Conservation (phyloP, 2,888 invertebrate species). For the Biston betularia region DNA sequence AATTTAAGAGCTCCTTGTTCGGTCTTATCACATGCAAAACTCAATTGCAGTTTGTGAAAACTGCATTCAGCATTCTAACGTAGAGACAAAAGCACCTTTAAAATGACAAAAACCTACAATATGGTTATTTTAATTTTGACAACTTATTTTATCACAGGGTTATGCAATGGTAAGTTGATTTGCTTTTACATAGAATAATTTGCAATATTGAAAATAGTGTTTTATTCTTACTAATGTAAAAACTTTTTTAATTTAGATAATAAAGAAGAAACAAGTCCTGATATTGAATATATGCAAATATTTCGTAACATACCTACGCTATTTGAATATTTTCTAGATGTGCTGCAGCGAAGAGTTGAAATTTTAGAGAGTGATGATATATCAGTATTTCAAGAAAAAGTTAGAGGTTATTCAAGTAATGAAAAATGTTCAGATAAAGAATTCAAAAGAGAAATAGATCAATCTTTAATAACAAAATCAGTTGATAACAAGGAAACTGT, state of each 20-base stretch:
- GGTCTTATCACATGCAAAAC: slow-evolving; percentile 17
- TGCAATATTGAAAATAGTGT: too few relatives aligned
- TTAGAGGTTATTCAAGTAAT: slow-evolving; percentile 7
- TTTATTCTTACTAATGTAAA: too few relatives aligned
- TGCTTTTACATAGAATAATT: neutral
- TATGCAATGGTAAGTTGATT: slow-evolving; percentile 19
- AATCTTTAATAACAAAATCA: neutral
- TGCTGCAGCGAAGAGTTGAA: slow-evolving; percentile 62
- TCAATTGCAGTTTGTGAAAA: neutral
- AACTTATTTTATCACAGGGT: slow-evolving; percentile 5
- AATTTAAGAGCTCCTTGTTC: slow-evolving; percentile 6
- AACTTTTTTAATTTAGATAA: slow-evolving; percentile 41
- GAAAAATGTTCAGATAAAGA: slow-evolving; percentile 22
- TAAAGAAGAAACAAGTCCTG: slow-evolving; percentile 36
- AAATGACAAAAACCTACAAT: slow-evolving; percentile 6
- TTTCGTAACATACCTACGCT: slow-evolving; percentile 63
- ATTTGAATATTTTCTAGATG: slow-evolving; percentile 62
- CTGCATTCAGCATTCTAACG: slow-evolving; percentile 13
- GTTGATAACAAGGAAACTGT: slow-evolving; percentile 7
- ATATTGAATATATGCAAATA: slow-evolving; percentile 57
- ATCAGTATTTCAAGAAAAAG: slow-evolving; percentile 47
- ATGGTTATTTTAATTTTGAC: slow-evolving; percentile 7
- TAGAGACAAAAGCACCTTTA: neutral
- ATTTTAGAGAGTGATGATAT: slow-evolving; percentile 63
- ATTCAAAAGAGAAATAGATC: slow-evolving; percentile 36